Conservation (phyloP, 2,113 vertebrate genomes). For the Protomyctophum bolini region DNA sequence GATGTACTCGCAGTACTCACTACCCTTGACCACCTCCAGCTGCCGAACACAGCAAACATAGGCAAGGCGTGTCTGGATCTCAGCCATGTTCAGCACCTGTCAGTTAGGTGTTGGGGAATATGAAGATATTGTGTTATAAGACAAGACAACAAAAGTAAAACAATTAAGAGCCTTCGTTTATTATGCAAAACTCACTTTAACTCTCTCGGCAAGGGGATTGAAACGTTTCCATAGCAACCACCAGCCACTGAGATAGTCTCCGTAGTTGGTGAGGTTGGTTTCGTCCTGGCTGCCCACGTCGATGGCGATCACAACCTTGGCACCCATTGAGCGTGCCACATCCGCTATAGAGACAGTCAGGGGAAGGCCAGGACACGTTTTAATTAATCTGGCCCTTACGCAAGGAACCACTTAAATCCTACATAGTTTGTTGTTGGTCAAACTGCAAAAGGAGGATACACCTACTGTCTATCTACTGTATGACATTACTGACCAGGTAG, state of each 20-base stretch:
- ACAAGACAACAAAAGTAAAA: too few relatives aligned
- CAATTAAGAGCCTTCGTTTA: too few relatives aligned
- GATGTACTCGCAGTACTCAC: slow-evolving; percentile 94
- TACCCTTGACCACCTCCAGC: slow-evolving; percentile 88
- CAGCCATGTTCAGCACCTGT: slow-evolving; percentile 94
- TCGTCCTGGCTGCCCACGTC: slow-evolving; percentile 92
- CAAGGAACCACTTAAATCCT: too few relatives aligned
- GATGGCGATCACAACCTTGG: slow-evolving; percentile 91
- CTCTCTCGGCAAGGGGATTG: slow-evolving; percentile 87
- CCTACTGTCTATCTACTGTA: background rate
- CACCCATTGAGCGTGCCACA: slow-evolving; percentile 89
- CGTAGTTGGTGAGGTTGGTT: slow-evolving; percentile 92
- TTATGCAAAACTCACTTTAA: slow-evolving; percentile 80
- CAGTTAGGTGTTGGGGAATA: too few relatives aligned
- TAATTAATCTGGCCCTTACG: too few relatives aligned
- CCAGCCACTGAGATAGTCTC: slow-evolving; percentile 90
- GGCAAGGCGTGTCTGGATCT: slow-evolving; percentile 93
- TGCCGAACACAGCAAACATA: slow-evolving; percentile 95
- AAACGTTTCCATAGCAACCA: slow-evolving; percentile 95
- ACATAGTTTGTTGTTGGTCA: too few relatives aligned
- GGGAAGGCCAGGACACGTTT: background rate
- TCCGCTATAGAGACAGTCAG: slow-evolving; percentile 80
- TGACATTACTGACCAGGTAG: slow-evolving; percentile 83
- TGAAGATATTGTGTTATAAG: too few relatives aligned
- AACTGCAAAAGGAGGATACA: too few relatives aligned